These are phyloP conservation scores for Cydia amplana DNA, from an alignment of 1,140 invertebrate species.

Conservation along the genomic window DNA sequence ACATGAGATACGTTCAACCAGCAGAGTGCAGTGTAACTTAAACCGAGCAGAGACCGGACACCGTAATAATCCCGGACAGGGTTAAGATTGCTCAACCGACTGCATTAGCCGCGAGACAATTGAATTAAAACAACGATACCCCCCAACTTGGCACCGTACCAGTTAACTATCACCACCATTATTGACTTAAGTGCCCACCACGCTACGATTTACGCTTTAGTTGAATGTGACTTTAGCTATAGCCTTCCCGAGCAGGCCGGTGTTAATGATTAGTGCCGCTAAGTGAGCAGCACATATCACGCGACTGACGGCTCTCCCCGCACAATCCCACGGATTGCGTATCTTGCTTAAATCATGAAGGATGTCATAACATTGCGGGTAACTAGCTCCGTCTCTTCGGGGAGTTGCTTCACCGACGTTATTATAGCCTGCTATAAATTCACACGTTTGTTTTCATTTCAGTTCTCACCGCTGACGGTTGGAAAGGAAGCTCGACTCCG, in stretches of 20 bases:
- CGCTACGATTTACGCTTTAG: constrained; percentile 60
- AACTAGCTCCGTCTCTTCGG: constrained; percentile 26
- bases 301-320: constrained; percentile 5
- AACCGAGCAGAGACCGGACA: constrained; percentile 25
- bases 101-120: constrained; percentile 54
- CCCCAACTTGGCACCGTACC: constrained; percentile 65
- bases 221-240: constrained; percentile 67
- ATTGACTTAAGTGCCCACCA: constrained; percentile 48
- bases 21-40: constrained; percentile 5
- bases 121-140: constrained; percentile 64
- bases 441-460: constrained; percentile 56
- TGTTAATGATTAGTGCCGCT: constrained; percentile 29
- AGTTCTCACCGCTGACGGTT: constrained; percentile 52
- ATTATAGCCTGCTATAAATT: constrained; percentile 38
- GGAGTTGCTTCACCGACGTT: constrained; percentile 37
- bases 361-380: constrained; percentile 30
- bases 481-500: constrained; percentile 50
- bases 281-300: constrained; percentile 14
- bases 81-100: constrained; percentile 45
- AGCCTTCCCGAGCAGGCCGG: constrained; percentile 47
- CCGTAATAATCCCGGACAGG: constrained; percentile 42
- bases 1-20: neutral
- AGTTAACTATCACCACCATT: constrained; percentile 59
- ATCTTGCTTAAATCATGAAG: constrained; percentile 32
- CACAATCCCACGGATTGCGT: constrained; percentile 18